These are phyloP conservation scores for western clawed frog (Xenopus tropicalis) DNA, from an alignment of 2,113 vertebrate species.

Conservation along the genomic window UCB_Xtro_10.0 CM004445.2:113202501-113203000, in stretches of 20 bases:
- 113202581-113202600: constrained; percentile 40
- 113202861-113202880: neutral
- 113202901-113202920: neutral
- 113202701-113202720: constrained; percentile 25
- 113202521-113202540: constrained; percentile 23
- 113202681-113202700: constrained; percentile 44
- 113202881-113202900: constrained; percentile 1
- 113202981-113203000: too few relatives aligned
- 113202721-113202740: constrained; percentile 29
- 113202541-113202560: constrained; percentile 38
- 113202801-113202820: constrained; percentile 21
- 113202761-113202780: constrained; percentile 38
- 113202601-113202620: constrained; percentile 42
- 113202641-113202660: constrained; percentile 46
- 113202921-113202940: too few relatives aligned
- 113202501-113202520: constrained; percentile 36
- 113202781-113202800: constrained; percentile 38
- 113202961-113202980: too few relatives aligned
- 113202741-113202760: constrained; percentile 43
- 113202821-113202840: neutral
- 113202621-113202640: constrained; percentile 42
- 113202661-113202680: constrained; percentile 38
- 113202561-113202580: constrained; percentile 42
- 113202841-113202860: constrained; percentile 1
- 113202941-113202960: too few relatives aligned